Base-by-base conservation (phyloP, 2,113 vertebrate genomes). In the Pterocles burchelli region DNA sequence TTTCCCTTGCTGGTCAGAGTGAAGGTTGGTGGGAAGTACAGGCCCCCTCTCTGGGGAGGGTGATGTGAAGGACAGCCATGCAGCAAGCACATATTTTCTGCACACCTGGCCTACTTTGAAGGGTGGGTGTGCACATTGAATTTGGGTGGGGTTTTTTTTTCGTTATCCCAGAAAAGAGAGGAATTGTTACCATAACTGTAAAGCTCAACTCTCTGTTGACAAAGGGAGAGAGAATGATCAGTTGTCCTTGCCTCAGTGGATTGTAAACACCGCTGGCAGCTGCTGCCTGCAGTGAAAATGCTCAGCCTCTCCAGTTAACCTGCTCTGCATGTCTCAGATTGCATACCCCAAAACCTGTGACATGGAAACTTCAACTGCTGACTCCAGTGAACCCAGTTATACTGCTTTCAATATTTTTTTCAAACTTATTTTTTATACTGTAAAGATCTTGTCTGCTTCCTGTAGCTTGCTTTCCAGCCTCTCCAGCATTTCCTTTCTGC, bases 301-400 rank as follows among this genome's bases (percentile, higher is more conserved):
- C 15, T 51, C 28, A 46, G 31, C n/a, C 33, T 21, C 46, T 83
- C 55, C 0, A 0, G 11, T 3, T 43, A 38, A 55, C 17, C 19
- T 54, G 34, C 28, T 80, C 41, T 51, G 22, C 25, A 2, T 33
- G 11, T 28, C 34, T 75, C 17, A 57, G 24, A 24, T 28, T 72
- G 11, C 17, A n/a, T 36, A 9, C 10, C 29, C 29, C 31, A n/a
- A 82, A 88, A 66, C 9, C 6, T 16, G 9, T 1, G 3, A 12
- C 13, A 6, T 5, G 11, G 17, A 71, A 34, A 21, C 86, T 71
- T 73, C 57, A 82, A 8, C 36, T 26, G 36, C 7, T 0, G 0
- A 16, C 18, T 67, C 18, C 17, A 18, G 12, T 68, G 45, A 87
- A 51, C 7, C 11, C n/a, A 31, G 17, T 55, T 62, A 36, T 9